Conservation (phyloP, 1,140 invertebrate species). For the Pomacea maculata region DNA sequence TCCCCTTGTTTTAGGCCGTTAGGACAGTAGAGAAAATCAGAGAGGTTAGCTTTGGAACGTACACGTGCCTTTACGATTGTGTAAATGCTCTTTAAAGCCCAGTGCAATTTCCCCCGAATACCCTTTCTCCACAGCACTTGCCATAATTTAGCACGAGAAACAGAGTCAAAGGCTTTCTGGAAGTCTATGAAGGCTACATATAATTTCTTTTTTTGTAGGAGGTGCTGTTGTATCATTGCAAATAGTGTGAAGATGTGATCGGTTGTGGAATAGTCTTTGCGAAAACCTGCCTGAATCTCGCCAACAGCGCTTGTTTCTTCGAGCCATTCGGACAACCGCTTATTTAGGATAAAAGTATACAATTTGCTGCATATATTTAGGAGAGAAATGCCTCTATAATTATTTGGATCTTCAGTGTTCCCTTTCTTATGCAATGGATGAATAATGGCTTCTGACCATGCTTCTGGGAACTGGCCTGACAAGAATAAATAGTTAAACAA, state of each 20-base stretch:
- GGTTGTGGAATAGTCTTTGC: background rate
- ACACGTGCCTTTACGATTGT: background rate
- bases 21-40: conserved; percentile 2
- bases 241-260: conserved; percentile 6
- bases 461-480: too few species aligned
- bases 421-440: too few species aligned
- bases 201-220: background rate
- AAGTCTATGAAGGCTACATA: conserved; percentile 16
- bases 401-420: too few species aligned
- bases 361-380: too few species aligned
- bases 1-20: conserved; percentile 4
- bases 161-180: conserved; percentile 6
- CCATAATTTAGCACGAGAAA: conserved; percentile 1
- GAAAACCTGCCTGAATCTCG: background rate
- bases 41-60: background rate
- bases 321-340: too few species aligned
- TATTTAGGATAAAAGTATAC: too few species aligned
- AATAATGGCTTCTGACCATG: too few species aligned
- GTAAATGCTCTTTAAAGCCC: background rate
- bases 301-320: background rate
- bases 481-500: too few species aligned
- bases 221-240: background rate
- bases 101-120: background rate
- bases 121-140: background rate
- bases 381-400: too few species aligned